phyloP scores from a whole-genome alignment of 2,113 vertebrate genomes.

The Trogon melanurus region DNA sequence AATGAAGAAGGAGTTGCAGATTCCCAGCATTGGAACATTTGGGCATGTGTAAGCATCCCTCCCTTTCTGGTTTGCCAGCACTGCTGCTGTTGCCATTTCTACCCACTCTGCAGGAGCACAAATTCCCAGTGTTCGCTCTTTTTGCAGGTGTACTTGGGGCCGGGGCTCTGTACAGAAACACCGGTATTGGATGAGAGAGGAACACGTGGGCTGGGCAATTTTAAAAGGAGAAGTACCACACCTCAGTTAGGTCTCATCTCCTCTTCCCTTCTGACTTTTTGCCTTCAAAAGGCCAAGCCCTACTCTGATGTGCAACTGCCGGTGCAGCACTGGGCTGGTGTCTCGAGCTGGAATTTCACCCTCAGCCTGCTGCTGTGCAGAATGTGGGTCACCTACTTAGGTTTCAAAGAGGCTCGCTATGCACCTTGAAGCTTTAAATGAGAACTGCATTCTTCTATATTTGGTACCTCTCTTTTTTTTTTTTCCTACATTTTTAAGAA shows the following conservation, averaged over 20 bases:
- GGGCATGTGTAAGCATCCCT: not conserved
- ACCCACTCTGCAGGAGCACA: not conserved
- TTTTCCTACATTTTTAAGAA: not conserved
- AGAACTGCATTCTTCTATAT: conserved; percentile 9
- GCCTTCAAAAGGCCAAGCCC: not conserved
- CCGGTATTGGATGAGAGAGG: not conserved
- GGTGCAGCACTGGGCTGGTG: not conserved
- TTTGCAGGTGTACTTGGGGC: not conserved
- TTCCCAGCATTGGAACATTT: not conserved
- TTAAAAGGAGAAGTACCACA: not conserved
- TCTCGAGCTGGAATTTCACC: conserved; percentile 14
- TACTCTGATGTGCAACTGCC: not conserved
- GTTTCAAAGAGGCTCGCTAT: conserved; percentile 12
- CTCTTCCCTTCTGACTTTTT: not conserved
- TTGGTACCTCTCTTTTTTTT: not conserved
- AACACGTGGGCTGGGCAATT: not conserved
- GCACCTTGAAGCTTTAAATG: conserved; percentile 31
- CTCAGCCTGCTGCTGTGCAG: conserved; percentile 29
- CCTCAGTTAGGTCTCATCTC: not conserved
- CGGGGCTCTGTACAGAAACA: not conserved
- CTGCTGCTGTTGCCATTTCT: not conserved
- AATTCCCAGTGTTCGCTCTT: not conserved
- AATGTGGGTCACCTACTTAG: conserved; percentile 65
- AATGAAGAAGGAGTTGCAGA: not conserved
- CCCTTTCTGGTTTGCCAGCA: not conserved